A percentile compares a stretch with the other conserved stretches of the same genome.
phyloP scores from a whole-genome alignment of 1,140 invertebrate species.

The Psix sp. region DNA sequence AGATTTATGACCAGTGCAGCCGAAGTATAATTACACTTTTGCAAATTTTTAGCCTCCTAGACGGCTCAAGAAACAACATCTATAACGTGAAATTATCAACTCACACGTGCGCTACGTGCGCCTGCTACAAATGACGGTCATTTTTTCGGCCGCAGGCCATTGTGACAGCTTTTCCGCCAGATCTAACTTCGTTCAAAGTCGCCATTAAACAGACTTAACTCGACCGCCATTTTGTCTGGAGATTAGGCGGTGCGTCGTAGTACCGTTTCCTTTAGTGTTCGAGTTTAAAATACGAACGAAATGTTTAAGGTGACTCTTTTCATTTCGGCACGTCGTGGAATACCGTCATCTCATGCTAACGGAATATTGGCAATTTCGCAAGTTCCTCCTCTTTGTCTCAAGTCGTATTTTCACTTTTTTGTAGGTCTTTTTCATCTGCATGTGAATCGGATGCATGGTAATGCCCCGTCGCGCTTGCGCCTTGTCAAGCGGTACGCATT shows the following conservation, averaged over 20 bases:
- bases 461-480: conserved; percentile 46
- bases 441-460: conserved; percentile 56
- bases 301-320: too few species aligned
- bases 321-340: conserved; percentile 48
- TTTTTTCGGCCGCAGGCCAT: conserved; percentile 39
- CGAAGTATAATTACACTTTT: conserved; percentile 56
- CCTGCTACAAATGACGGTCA: conserved; percentile 35
- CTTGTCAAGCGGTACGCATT: conserved; percentile 59
- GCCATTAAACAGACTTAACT: conserved; percentile 29
- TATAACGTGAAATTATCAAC: conserved; percentile 52
- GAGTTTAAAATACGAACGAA: too few species aligned
- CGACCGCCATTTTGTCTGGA: too few species aligned
- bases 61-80: conserved; percentile 45
- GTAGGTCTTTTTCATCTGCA: conserved; percentile 19
- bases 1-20: conserved; percentile 24
- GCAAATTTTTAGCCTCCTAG: conserved; percentile 39
- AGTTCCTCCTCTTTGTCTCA: conserved; percentile 48
- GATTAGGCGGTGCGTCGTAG: too few species aligned
- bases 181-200: conserved; percentile 19
- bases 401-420: conserved; percentile 21
- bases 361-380: conserved; percentile 68
- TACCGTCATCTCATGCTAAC: conserved; percentile 62
- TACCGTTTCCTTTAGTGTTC: too few species aligned
- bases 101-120: conserved; percentile 48
- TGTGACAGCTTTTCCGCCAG: conserved; percentile 33